Evolutionary conservation across 2,113 vertebrate species (phyloP).

Genomic region (Patagioenas fasciata): DNA sequence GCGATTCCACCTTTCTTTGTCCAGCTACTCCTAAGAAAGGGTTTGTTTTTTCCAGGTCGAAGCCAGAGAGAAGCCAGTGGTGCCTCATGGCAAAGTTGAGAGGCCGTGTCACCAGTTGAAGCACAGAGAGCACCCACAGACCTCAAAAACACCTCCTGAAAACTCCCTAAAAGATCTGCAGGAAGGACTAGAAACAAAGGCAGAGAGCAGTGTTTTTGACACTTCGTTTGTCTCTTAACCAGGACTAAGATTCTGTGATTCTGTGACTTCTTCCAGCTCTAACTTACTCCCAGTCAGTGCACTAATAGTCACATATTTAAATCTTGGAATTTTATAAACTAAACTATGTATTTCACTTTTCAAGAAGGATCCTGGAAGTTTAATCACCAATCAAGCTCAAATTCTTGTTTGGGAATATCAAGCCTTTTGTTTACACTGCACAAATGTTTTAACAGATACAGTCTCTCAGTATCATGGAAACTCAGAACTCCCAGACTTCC

Average conservation of each 20-base stretch:
- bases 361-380: neutral
- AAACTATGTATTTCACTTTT: neutral
- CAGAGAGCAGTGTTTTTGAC: neutral
- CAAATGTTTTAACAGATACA: neutral
- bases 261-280: neutral
- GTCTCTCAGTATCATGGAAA: neutral
- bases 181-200: neutral
- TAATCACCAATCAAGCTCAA: neutral
- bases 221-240: neutral
- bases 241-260: neutral
- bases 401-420: neutral
- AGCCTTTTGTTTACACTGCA: neutral
- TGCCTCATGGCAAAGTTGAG: neutral
- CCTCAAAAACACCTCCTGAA: neutral
- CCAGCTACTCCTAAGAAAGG: neutral
- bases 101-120: neutral
- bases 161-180: neutral
- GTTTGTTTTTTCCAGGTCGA: neutral
- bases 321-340: neutral
- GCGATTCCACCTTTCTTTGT: neutral
- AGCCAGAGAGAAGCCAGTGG: neutral
- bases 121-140: neutral
- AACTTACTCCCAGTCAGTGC: neutral
- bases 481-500: neutral
- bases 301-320: neutral